These are phyloP conservation scores for Theretra japonica DNA, from an alignment of 2,888 invertebrate genomes.

Conservation along the genomic window DNA sequence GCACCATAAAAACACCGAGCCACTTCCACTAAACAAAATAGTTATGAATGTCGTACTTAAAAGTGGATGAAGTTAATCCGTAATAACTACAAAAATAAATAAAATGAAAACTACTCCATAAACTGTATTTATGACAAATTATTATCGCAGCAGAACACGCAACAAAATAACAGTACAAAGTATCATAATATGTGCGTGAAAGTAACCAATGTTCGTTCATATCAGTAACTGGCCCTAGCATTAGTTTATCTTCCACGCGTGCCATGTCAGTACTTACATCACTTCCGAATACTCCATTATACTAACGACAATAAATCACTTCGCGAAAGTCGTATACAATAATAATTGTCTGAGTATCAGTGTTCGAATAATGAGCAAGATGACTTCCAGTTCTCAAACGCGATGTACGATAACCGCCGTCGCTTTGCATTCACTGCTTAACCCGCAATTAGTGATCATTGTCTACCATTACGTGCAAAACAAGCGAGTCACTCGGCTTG, in stretches of 20 bases:
- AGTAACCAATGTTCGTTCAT: conserved; percentile 40
- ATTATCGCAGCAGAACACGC: conserved; percentile 10
- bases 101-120: not conserved
- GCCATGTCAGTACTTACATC: conserved; percentile 14
- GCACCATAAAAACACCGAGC: not conserved
- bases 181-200: conserved; percentile 38
- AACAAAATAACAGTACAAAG: conserved; percentile 9
- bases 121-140: not conserved
- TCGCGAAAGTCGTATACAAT: conserved; percentile 11
- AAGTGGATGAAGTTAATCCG: not conserved
- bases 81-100: conserved; percentile 1
- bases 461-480: conserved; percentile 50
- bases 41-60: not conserved
- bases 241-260: conserved; percentile 11
- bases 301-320: conserved; percentile 18
- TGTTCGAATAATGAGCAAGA: conserved; percentile 35
- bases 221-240: conserved; percentile 19
- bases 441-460: conserved; percentile 63
- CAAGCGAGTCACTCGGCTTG: conserved; percentile 11
- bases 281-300: conserved; percentile 15
- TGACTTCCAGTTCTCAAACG: conserved; percentile 57
- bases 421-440: conserved; percentile 52
- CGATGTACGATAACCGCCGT: conserved; percentile 53
- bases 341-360: conserved; percentile 6
- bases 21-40: not conserved